Conservation (phyloP, 2,113 vertebrate genomes). For the Gasterosteus nipponicus region DNA sequence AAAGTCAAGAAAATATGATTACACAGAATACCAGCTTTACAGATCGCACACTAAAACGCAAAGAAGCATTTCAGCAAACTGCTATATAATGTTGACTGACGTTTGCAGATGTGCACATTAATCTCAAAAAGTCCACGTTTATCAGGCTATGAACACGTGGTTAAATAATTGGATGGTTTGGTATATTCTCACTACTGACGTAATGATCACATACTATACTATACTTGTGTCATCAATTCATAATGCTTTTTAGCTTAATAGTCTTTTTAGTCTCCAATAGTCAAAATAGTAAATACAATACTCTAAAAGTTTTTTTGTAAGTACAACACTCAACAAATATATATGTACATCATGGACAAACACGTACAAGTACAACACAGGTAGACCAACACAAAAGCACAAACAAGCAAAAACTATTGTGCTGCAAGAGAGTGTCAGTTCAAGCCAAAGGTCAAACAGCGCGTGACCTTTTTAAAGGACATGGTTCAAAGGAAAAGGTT, state of each 20-base stretch:
- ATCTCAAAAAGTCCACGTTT: background rate
- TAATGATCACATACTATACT: background rate
- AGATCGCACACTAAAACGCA: background rate
- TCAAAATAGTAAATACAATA: background rate
- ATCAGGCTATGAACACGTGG: background rate
- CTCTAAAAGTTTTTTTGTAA: background rate
- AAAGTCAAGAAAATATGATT: constrained; percentile 8
- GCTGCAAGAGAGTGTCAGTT: constrained; percentile 65
- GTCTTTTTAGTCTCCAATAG: background rate
- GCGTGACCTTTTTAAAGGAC: constrained; percentile 50
- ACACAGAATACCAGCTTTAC: background rate
- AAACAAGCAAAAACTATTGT: constrained; percentile 57
- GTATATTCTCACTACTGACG: background rate
- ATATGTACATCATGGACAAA: constrained; percentile 20
- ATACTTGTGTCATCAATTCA: background rate
- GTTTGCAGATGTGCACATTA: background rate
- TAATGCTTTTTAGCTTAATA: background rate
- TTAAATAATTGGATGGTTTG: background rate
- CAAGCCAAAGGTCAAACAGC: constrained; percentile 53
- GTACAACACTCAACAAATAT: background rate
- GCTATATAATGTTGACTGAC: background rate
- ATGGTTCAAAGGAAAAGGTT: constrained; percentile 39
- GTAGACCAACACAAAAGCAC: constrained; percentile 50
- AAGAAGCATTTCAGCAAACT: background rate
- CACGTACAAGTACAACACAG: constrained; percentile 22